Base-by-base conservation (phyloP, 1,140 invertebrate species). In the Heliconius congener region DNA sequence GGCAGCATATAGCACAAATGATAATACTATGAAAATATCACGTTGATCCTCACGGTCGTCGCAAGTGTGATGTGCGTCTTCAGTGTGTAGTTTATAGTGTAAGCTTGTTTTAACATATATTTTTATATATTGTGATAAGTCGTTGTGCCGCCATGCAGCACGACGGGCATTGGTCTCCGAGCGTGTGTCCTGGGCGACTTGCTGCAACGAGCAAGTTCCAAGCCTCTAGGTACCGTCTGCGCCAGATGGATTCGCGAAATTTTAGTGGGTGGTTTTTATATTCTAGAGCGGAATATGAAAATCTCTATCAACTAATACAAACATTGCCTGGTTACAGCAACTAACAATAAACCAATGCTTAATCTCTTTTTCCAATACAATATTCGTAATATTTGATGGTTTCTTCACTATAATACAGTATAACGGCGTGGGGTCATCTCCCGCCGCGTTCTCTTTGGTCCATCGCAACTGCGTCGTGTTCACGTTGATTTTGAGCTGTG, bases 81-180 rank as follows among this genome's bases (percentile, higher is more conserved):
- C 86, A 86, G 88, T 91, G 91, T 94, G 91, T 94, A 93, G 92
- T 90, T 87, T 92, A 27, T 66, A 93, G 91, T 91, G 83, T 94
- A 93, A 93, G 93, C 92, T 94, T 94, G 90, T 92, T 94, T 84
- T 91, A 90, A 91, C 90, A 92, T 93, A 93, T 94, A 94, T 94
- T 93, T 94, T 94, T 94, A 92, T 94, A 94, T 94, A 92, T 94
- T 93, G 92, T 93, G 92, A 94, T 94, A 93, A 94, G 88, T 92
- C 93, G 91, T 91, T 92, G 92, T 93, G 91, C 91, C 88, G 89
- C 87, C 86, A 89, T 90, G 88, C 87, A 37, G 55, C 55, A 57
- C n/a, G 19, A 23, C 60, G 60, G 71, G 83, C 82, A 81, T 82
- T 84, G 79, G 85, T 86, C 73, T 78, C 79, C 76, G 82, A 82